These are phyloP conservation scores for Progne subis DNA, from an alignment of 2,113 vertebrate species.

Conservation along the genomic window DNA sequence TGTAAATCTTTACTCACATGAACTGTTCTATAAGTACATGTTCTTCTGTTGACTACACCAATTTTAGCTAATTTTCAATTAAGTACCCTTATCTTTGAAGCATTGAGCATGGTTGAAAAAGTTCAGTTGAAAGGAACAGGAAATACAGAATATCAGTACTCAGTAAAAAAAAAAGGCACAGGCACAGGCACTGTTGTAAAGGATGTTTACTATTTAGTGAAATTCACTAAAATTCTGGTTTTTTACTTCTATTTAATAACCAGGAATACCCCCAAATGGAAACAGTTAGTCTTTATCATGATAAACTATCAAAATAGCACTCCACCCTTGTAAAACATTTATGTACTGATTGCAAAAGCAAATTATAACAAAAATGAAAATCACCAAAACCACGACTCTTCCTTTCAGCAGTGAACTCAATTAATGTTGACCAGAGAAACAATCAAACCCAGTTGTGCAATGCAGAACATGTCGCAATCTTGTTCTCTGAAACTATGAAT, in stretches of 20 bases:
- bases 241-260: neutral
- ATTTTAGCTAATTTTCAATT: neutral
- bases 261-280: neutral
- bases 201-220: neutral
- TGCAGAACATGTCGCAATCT: neutral
- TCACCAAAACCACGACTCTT: neutral
- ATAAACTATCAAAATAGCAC: neutral
- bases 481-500: neutral
- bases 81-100: neutral
- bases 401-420: constrained; percentile 34
- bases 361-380: neutral
- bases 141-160: neutral
- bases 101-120: neutral
- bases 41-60: neutral
- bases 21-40: neutral
- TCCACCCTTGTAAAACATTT: neutral
- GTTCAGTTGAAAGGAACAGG: neutral
- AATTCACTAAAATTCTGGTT: neutral
- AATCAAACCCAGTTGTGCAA: constrained; percentile 36
- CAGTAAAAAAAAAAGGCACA: neutral
- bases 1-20: neutral
- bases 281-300: neutral
- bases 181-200: neutral
- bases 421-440: constrained; percentile 1
- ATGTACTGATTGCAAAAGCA: neutral